A percentile compares a stretch with the other conserved stretches of the same genome.
Conservation (phyloP, 1,140 invertebrate genomes). For the Brevipalpus yothersi region DNA sequence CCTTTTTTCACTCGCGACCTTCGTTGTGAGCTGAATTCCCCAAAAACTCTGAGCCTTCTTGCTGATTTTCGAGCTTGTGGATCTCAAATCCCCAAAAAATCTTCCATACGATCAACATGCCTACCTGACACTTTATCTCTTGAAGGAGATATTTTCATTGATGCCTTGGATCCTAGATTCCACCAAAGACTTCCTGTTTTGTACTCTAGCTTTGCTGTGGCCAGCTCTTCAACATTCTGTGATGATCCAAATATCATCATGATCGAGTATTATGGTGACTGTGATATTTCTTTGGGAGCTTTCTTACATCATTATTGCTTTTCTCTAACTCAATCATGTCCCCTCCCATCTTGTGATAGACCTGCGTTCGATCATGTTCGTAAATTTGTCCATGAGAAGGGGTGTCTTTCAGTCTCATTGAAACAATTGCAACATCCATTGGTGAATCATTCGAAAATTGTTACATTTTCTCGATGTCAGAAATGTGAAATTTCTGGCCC, state of each 20-base stretch:
- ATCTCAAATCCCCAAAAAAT: slow-evolving; percentile 18
- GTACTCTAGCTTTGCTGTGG: slow-evolving; percentile 69
- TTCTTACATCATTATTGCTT: slow-evolving; percentile 68
- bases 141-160: slow-evolving; percentile 20
- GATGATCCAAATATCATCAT: slow-evolving; percentile 64
- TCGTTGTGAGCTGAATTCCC: neutral
- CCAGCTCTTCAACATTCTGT: slow-evolving; percentile 56
- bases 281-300: slow-evolving; percentile 78
- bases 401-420: slow-evolving; percentile 40
- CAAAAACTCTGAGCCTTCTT: slow-evolving; percentile 38
- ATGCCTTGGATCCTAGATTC: slow-evolving; percentile 57
- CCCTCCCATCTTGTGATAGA: slow-evolving; percentile 45
- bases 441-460: slow-evolving; percentile 23
- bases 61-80: slow-evolving; percentile 66
- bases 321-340: slow-evolving; percentile 44
- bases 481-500: slow-evolving; percentile 42
- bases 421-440: slow-evolving; percentile 23
- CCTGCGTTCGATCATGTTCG: slow-evolving; percentile 70
- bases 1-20: slow-evolving; percentile 26
- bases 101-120: slow-evolving; percentile 11
- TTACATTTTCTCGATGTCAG: slow-evolving; percentile 68
- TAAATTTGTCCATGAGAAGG: slow-evolving; percentile 49
- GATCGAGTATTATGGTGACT: slow-evolving; percentile 81
- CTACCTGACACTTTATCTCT: slow-evolving; percentile 7
- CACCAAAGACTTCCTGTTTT: slow-evolving; percentile 71